Evolutionary conservation across 2,888 invertebrate genomes (phyloP).

Genomic region (Chrysolina americana): DNA sequence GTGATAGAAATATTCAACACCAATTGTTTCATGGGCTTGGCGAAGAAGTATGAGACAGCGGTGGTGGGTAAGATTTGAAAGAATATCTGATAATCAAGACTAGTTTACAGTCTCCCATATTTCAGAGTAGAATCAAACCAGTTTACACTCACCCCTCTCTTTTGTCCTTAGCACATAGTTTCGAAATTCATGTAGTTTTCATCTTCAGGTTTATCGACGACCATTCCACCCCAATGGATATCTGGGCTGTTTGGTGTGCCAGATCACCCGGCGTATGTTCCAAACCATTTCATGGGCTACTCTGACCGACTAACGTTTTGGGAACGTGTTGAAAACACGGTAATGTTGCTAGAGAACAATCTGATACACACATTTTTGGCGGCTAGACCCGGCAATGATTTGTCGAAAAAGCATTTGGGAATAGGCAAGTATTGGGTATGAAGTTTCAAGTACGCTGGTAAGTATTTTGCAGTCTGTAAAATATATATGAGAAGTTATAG

Average conservation of each 20-base stretch:
- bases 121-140: no score
- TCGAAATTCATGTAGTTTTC: neutral
- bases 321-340: slow-evolving; percentile 67
- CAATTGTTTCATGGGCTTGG: slow-evolving; percentile 80
- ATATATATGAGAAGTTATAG: no score
- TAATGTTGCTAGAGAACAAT: slow-evolving; percentile 47
- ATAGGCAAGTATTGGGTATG: slow-evolving; percentile 49
- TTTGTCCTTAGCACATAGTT: no score
- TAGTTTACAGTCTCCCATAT: neutral
- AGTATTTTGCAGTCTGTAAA: no score
- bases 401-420: slow-evolving; percentile 68
- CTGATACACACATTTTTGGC: slow-evolving; percentile 35
- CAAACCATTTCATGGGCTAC: slow-evolving; percentile 67
- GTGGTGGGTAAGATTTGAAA: slow-evolving; percentile 68
- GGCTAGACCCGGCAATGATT: slow-evolving; percentile 30
- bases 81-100: neutral
- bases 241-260: slow-evolving; percentile 70
- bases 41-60: slow-evolving; percentile 73
- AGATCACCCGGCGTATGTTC: slow-evolving; percentile 69
- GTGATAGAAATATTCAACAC: slow-evolving; percentile 79
- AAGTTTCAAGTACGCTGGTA: neutral
- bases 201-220: slow-evolving; percentile 34
- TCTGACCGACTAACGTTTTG: slow-evolving; percentile 60
- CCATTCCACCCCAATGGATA: slow-evolving; percentile 69
- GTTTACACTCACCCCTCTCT: no score